A percentile compares a stretch with the other conserved stretches of the same genome.
Conservation (phyloP, 2,888 invertebrate species). For the Cylloceria caligata region DNA sequence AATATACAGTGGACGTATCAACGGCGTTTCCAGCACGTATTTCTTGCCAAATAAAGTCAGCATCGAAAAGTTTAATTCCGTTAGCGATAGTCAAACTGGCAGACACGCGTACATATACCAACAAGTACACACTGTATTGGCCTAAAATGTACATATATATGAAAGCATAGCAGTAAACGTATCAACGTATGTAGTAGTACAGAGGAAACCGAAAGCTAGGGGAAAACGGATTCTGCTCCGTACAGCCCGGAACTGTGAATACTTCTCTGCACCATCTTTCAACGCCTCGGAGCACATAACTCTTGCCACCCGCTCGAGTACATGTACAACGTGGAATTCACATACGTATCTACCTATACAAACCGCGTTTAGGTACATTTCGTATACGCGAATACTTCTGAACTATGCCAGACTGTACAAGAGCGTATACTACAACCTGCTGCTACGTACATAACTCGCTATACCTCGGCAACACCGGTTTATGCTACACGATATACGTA, state of each 20-base stretch:
- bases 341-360: neutral
- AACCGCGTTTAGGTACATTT: neutral
- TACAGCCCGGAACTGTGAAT: conserved; percentile 25
- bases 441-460: conserved; percentile 5
- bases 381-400: conserved; percentile 12
- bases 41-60: conserved; percentile 63
- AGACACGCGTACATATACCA: conserved; percentile 6
- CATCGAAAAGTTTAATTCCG: conserved; percentile 60
- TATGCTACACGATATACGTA: neutral
- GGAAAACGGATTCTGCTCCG: conserved; percentile 42
- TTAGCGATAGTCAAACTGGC: conserved; percentile 40
- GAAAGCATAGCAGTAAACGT: neutral
- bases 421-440: conserved; percentile 12
- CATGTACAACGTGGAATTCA: conserved; percentile 16
- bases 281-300: conserved; percentile 44
- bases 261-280: conserved; percentile 37
- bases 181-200: neutral
- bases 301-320: conserved; percentile 24
- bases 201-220: conserved; percentile 31
- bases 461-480: neutral
- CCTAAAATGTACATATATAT: neutral
- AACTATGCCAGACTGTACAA: conserved; percentile 23
- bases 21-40: conserved; percentile 39
- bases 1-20: neutral
- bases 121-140: neutral